phyloP scores from a whole-genome alignment of 2,113 vertebrate species.

The Myotis yumanensis region DNA sequence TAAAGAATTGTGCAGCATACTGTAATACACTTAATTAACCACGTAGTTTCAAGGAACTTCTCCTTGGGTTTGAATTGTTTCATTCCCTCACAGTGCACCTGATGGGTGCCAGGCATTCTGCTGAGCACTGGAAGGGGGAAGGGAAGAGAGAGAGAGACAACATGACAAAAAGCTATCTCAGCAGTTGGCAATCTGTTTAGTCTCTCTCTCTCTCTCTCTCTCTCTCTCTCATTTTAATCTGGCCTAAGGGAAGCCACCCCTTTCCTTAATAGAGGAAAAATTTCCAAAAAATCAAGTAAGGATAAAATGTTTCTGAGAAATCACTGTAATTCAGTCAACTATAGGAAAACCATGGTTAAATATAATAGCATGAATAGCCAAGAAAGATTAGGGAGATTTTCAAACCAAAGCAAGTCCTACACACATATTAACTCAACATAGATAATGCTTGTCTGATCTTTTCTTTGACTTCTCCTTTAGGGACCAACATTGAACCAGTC shows the following conservation, averaged over 20 bases:
- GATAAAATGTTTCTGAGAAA: conserved; percentile 35
- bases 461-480: not conserved
- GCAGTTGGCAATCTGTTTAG: not conserved
- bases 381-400: conserved; percentile 18
- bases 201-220: too few species aligned
- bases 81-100: not conserved
- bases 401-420: conserved; percentile 26
- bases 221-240: not conserved
- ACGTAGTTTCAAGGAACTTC: not conserved
- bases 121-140: not conserved
- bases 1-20: not conserved
- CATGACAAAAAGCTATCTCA: not conserved
- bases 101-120: not conserved
- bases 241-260: not conserved
- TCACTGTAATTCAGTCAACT: conserved; percentile 15
- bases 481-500: not conserved
- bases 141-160: not conserved
- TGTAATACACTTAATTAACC: not conserved
- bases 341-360: not conserved
- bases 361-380: not conserved
- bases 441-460: not conserved
- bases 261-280: not conserved
- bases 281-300: not conserved
- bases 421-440: not conserved
- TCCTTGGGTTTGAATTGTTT: not conserved